A percentile compares a stretch with the other conserved stretches of the same genome.
phyloP scores from a whole-genome alignment of 2,888 invertebrate species.

The Machimus rusticus region DNA sequence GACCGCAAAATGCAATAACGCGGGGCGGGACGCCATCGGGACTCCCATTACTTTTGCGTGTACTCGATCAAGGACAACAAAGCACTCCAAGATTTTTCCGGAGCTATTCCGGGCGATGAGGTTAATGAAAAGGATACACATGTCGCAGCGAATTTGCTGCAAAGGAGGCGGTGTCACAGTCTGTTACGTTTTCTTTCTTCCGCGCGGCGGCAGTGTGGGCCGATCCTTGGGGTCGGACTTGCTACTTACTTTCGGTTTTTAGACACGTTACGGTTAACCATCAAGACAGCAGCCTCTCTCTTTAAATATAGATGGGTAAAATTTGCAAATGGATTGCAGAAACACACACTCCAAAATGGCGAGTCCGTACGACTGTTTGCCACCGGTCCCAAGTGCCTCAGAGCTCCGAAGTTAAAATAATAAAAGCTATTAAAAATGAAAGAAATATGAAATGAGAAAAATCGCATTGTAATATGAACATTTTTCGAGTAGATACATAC shows the following conservation, averaged over 20 bases:
- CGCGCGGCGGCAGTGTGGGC: not conserved
- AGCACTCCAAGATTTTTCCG: slow-evolving; percentile 13
- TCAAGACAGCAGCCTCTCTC: not conserved
- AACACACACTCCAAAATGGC: not conserved
- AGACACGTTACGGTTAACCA: not conserved
- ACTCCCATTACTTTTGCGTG: slow-evolving; percentile 15
- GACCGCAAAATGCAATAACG: slow-evolving; percentile 46
- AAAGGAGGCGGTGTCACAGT: slow-evolving; percentile 22
- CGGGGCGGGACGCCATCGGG: slow-evolving; percentile 34
- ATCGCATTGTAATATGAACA: not conserved
- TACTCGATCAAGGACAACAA: slow-evolving; percentile 31
- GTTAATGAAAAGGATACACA: slow-evolving; percentile 48
- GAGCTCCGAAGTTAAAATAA: not conserved
- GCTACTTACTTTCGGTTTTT: not conserved
- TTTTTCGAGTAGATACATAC: not conserved
- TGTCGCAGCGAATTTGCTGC: slow-evolving; percentile 25
- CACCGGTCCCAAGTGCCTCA: not conserved
- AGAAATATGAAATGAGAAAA: not conserved
- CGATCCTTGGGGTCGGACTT: not conserved
- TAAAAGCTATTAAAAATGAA: not conserved
- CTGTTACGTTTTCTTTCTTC: slow-evolving; percentile 37
- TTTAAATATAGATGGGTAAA: not conserved
- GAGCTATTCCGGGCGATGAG: slow-evolving; percentile 27
- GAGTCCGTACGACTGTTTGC: not conserved
- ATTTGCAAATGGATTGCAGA: not conserved